A percentile compares a stretch with the other conserved stretches of the same genome.
Evolutionary conservation across 2,113 vertebrate species (phyloP).

Genomic region (Electrona antarctica): DNA sequence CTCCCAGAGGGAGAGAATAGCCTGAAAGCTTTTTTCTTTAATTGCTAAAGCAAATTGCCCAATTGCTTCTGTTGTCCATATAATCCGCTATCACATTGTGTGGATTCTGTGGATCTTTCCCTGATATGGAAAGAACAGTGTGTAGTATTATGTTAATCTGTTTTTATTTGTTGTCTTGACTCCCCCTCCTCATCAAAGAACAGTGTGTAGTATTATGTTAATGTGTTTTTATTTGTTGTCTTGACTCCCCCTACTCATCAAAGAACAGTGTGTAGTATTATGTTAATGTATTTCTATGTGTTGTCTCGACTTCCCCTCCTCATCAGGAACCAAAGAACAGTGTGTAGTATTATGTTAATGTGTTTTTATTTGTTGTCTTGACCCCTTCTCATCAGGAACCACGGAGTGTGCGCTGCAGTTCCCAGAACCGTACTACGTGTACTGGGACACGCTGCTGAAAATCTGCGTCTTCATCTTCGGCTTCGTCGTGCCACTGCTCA

Average conservation of each 20-base stretch:
- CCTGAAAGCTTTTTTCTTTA: neutral
- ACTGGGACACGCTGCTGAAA: slow-evolving; percentile 98
- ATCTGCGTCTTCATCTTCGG: slow-evolving; percentile 95
- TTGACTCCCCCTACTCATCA: slow-evolving; percentile 44
- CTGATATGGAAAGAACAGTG: too few species aligned
- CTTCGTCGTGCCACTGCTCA: slow-evolving; percentile 90
- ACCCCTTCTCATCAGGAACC: slow-evolving; percentile 63
- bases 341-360: too few species aligned
- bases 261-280: slow-evolving; percentile 65
- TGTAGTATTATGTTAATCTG: too few species aligned
- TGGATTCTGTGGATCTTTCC: too few species aligned
- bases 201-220: too few species aligned
- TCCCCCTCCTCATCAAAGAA: slow-evolving; percentile 72
- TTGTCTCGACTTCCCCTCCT: neutral
- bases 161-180: too few species aligned
- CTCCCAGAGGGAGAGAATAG: neutral
- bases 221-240: slow-evolving; percentile 16
- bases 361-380: slow-evolving; percentile 20
- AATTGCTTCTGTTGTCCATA: too few species aligned
- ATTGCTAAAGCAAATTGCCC: neutral
- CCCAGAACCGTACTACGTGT: slow-evolving; percentile 88
- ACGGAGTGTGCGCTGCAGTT: slow-evolving; percentile 96
- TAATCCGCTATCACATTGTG: too few species aligned
- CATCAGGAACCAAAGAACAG: slow-evolving; percentile 81
- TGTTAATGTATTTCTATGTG: too few species aligned